Base-by-base conservation (phyloP, 2,888 invertebrate species). In the Hipparchia semele region DNA sequence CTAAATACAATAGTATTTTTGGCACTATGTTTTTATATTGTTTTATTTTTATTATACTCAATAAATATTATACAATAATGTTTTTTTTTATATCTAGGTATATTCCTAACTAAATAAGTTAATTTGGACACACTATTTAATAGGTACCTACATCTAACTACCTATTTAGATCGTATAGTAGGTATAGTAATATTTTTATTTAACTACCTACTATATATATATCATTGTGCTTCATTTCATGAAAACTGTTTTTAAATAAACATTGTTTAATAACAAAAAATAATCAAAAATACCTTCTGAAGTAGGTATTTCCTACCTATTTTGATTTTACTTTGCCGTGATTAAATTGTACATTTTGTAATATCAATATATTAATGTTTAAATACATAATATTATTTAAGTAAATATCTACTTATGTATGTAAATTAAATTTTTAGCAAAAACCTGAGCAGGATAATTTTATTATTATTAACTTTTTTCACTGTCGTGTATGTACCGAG, bases 1-100 rank as follows among this genome's bases (percentile, higher is more conserved):
- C 46, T 67, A 67, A 67, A 67, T 67, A 67, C 68, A 69, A 66
- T 71, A 74, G 64, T 70, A 64, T 71, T 69, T 71, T 74, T 74
- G 74, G 74, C 74, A 74, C 74, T 74, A 72, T 10, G 13, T 68
- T 51, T 6, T 69, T 68, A 23, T 49, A 49, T 51, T 23, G 51
- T 65, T 64, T 33, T 23, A 51, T 64, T 13, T 33, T 33, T 53
- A 33, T 23, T 13, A 13, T 64, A 23, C 23, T 23, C 23, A 13
- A 8, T n/a, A 46, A 12, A 10, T 39, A 12, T 33, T 51, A 65
- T 33, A 23, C 23, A 45, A 6, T 23, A 23, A 23, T 23, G 23
- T 59, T 49, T 45, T 59, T 61, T 54, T 61, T 64, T 64, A 65
- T 60, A 54, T 45, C 60, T 66, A 59, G 12, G 13, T 61, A 58